Percentiles rank a stretch among this genome's conserved stretches.
Conservation (phyloP, 2,888 invertebrate genomes). For the Pseudoips prasinana region DNA sequence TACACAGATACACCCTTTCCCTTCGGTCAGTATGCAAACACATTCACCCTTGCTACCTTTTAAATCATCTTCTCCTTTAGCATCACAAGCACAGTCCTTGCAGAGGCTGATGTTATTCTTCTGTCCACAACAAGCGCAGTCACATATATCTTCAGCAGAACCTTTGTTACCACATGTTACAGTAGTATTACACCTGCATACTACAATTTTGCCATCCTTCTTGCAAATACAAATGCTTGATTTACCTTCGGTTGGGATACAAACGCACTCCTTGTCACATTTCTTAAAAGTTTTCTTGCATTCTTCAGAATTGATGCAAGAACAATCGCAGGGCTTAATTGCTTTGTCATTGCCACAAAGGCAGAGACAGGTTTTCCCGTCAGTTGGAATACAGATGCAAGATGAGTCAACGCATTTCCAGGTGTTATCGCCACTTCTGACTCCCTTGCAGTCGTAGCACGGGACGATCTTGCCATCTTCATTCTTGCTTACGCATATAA, state of each 20-base stretch:
- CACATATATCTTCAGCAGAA: too few relatives aligned
- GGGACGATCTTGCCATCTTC: constrained; percentile 17
- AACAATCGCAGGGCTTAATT: not conserved
- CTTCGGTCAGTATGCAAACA: too few relatives aligned
- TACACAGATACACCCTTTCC: too few relatives aligned
- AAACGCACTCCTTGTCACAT: constrained; percentile 1
- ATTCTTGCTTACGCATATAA: constrained; percentile 34
- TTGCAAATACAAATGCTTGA: not conserved
- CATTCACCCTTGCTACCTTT: too few relatives aligned
- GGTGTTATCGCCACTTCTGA: not conserved
- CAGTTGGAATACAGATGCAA: constrained; percentile 25
- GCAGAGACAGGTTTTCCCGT: constrained; percentile 14
- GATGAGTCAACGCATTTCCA: constrained; percentile 34
- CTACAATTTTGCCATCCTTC: not conserved
- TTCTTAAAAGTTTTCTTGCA: constrained; percentile 6
- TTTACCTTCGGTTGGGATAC: not conserved
- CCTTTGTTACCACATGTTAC: too few relatives aligned
- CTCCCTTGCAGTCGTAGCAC: constrained; percentile 5
- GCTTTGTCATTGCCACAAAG: not conserved
- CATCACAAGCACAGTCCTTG: not conserved
- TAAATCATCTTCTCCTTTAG: too few relatives aligned
- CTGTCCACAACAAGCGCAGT: too few relatives aligned
- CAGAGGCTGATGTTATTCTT: too few relatives aligned
- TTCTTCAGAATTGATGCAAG: constrained; percentile 13
- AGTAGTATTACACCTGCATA: too few relatives aligned